A percentile compares a stretch with the other conserved stretches of the same genome.
Evolutionary conservation across 64 coral and sea anemone species (phyloP).

Genomic region (Cladopsammia gracilis): DNA sequence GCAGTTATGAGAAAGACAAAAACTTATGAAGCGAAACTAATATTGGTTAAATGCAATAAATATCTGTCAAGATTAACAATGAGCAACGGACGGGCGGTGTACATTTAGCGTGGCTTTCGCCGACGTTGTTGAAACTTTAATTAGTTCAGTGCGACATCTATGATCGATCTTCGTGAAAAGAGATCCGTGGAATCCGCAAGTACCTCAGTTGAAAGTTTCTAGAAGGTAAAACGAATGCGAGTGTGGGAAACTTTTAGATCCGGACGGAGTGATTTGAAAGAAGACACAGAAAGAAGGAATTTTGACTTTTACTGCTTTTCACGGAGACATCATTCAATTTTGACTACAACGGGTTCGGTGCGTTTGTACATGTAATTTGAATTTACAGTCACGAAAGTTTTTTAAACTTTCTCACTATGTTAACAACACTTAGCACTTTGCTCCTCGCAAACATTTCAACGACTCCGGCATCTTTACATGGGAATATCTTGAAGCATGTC

Average conservation of each 20-base stretch:
- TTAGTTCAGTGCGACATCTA: background rate
- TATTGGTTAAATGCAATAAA: constrained; percentile 12
- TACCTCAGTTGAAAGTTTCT: no score
- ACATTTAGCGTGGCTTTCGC: background rate
- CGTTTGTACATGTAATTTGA: background rate
- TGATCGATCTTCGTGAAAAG: no score
- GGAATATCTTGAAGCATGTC: constrained; percentile 3
- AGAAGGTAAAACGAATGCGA: no score
- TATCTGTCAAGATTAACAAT: constrained; percentile 8
- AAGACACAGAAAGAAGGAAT: no score
- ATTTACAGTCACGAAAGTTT: background rate
- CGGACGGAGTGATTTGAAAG: no score
- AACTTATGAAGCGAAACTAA: background rate
- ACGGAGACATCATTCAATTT: background rate
- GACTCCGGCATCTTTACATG: background rate
- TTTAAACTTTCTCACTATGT: background rate
- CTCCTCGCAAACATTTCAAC: constrained; percentile 1
- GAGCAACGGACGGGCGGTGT: background rate
- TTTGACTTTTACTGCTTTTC: no score
- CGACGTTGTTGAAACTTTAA: background rate
- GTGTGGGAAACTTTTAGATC: no score
- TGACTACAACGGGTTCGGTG: background rate
- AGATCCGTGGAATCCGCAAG: no score
- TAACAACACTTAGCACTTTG: background rate
- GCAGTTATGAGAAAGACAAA: background rate